A percentile compares a stretch with the other conserved stretches of the same genome.
phyloP scores from a whole-genome alignment of 2,888 invertebrate species.

The Eupeodes luniger region DNA sequence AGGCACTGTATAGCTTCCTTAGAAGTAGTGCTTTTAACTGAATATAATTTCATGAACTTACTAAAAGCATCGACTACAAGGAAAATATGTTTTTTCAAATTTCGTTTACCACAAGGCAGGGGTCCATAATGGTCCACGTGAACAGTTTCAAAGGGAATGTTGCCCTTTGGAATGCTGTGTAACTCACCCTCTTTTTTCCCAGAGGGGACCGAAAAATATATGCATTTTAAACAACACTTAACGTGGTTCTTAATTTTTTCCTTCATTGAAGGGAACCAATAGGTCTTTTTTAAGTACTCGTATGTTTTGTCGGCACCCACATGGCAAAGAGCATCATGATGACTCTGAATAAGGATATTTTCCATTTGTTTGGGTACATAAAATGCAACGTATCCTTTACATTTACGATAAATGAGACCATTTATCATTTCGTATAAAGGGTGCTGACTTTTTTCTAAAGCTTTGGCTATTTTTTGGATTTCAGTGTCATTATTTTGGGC shows the following conservation, averaged over 20 bases:
- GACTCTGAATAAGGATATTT: conserved; percentile 6
- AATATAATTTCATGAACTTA: too few species aligned
- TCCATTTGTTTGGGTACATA: conserved; percentile 76
- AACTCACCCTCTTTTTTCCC: conserved; percentile 32
- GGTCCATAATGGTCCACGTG: too few species aligned
- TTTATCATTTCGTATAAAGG: conserved; percentile 54
- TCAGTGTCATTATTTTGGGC: conserved; percentile 64
- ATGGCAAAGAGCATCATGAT: too few species aligned
- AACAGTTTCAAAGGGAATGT: conserved; percentile 24
- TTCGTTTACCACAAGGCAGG: too few species aligned
- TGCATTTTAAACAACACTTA: conserved; percentile 81
- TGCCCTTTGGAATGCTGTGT: conserved; percentile 23
- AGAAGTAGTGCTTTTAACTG: conserved; percentile 77
- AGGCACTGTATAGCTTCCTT: conserved; percentile 23
- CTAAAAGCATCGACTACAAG: conserved; percentile 44
- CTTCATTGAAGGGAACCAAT: conserved; percentile 77
- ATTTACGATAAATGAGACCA: conserved; percentile 58
- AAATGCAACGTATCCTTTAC: conserved; percentile 36
- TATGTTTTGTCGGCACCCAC: too few species aligned
- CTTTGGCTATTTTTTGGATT: too few species aligned
- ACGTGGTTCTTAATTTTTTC: too few species aligned
- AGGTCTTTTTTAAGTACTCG: conserved; percentile 71
- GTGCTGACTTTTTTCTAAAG: too few species aligned
- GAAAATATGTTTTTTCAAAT: too few species aligned
- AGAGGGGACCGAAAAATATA: conserved; percentile 79